Conservation (phyloP, 2,113 vertebrate species). For the Taurulus bubalis region DNA sequence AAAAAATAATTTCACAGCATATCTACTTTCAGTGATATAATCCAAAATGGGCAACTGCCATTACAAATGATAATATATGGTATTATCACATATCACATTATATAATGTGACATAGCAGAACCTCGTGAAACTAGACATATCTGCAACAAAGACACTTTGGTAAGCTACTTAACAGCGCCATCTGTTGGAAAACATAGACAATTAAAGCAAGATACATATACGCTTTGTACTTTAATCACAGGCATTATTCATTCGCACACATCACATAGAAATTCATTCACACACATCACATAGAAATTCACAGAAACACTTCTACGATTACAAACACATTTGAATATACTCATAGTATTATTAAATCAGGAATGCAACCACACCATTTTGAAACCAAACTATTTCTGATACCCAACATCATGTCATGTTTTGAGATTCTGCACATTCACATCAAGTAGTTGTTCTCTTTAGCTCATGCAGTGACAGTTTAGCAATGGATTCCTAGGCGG, state of each 20-base stretch:
- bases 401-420: not conserved
- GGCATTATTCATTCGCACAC: not conserved
- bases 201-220: conserved; percentile 8
- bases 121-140: conserved; percentile 26
- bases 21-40: not conserved
- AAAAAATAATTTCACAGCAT: not conserved
- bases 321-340: not conserved
- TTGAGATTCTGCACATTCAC: conserved; percentile 14
- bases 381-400: conserved; percentile 33
- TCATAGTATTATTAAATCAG: not conserved
- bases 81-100: conserved; percentile 18
- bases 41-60: not conserved
- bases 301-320: not conserved
- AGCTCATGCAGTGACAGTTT: conserved; percentile 39
- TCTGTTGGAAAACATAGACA: conserved; percentile 58
- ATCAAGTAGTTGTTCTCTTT: conserved; percentile 26
- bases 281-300: not conserved
- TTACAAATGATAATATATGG: not conserved
- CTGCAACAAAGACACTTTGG: conserved; percentile 40
- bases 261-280: not conserved
- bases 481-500: conserved; percentile 44
- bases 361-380: conserved; percentile 11
- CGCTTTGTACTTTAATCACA: not conserved
- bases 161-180: conserved; percentile 64
- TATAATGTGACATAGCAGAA: conserved; percentile 31